These are phyloP conservation scores for Tyrophagus putrescentiae DNA, from an alignment of 1,140 invertebrate genomes.

Conservation along the genomic window DNA sequence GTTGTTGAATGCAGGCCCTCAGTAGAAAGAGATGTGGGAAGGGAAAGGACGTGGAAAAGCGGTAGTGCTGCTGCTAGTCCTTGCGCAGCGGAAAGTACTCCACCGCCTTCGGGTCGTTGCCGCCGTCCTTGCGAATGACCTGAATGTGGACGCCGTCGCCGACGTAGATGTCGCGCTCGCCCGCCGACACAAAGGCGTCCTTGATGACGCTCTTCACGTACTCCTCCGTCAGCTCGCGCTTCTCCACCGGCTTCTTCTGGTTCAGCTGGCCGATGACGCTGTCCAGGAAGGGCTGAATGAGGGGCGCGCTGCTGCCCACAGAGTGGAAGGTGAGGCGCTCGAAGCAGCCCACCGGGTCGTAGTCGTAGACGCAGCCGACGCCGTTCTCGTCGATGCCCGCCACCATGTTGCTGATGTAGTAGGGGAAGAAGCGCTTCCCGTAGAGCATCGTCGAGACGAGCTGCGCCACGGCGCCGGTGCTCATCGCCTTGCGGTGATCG, in stretches of 20 bases:
- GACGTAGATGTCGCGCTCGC: constrained; percentile 91
- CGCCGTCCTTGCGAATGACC: constrained; percentile 75
- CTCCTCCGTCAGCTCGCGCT: constrained; percentile 45
- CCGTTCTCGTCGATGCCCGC: constrained; percentile 57
- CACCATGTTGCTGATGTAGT: constrained; percentile 87
- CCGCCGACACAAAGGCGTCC: constrained; percentile 89
- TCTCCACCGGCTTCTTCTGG: constrained; percentile 47
- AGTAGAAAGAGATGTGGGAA: not conserved
- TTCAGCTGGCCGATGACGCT: constrained; percentile 79
- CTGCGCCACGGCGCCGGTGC: constrained; percentile 76
- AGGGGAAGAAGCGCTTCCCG: constrained; percentile 93
- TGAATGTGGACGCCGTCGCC: constrained; percentile 79
- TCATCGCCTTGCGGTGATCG: constrained; percentile 85
- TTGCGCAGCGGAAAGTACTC: constrained; percentile 28
- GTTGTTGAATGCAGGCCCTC: no score
- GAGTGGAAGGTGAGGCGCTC: constrained; percentile 63
- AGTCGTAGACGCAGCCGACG: constrained; percentile 28
- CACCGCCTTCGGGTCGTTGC: constrained; percentile 58
- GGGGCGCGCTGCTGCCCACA: constrained; percentile 60
- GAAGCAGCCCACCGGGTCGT: constrained; percentile 52
- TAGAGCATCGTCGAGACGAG: constrained; percentile 92
- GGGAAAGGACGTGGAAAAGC: no score
- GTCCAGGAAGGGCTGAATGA: constrained; percentile 69
- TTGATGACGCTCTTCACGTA: constrained; percentile 68
- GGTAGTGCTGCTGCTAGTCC: constrained; percentile 31